Evolutionary conservation across 2,797 vertebrate genomes (phyloP), one percentile per base, ranked within the genome.

Genomic region (Ciconia nigra): DNA sequence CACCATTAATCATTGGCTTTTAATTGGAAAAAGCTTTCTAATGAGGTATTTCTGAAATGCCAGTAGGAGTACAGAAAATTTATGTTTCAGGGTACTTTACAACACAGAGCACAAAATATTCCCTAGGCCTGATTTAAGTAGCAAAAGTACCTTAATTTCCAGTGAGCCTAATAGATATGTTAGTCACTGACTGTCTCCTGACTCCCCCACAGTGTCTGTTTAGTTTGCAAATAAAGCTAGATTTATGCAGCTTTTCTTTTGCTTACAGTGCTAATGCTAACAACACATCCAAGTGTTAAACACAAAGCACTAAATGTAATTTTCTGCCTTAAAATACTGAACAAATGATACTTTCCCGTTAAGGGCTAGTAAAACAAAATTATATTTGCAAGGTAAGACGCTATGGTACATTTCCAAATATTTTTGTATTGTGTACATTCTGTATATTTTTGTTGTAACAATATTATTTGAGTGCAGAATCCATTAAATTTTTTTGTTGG

Each of bases 391-490:
- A 97, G 71, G 89, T 96, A 95, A 96, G 94, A 96, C 33, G 76
- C 95, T 92, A 79, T 94, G 82, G 63, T 84, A 96, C 21, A 92
- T 97, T 98, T 97, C 95, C 96, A 98, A 95, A 97, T 98, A 98
- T 98, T 98, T 98, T 98, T 98, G 97, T 98, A 98, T 98, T 42
- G 97, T 98, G 97, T 98, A 98, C 96, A 97, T 98, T 97, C 95
- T 98, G 98, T 98, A 98, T 98, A 98, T 98, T 98, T 98, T 98
- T 98, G 97, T 97, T 98, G 97, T 97, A 98, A 98, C 51, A 65
- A 70, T 97, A 97, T 98, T 97, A 97, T 97, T 98, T 97, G 97
- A 97, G 90, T 14, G 54, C 96, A 97, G 87, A 97, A 95, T 96
- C 97, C 97, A 98, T 98, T 98, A 98, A 98, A 97, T 94, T 96